Evolutionary conservation across 2,888 invertebrate genomes (phyloP).

Genomic region (Lithophane ornitopus): DNA sequence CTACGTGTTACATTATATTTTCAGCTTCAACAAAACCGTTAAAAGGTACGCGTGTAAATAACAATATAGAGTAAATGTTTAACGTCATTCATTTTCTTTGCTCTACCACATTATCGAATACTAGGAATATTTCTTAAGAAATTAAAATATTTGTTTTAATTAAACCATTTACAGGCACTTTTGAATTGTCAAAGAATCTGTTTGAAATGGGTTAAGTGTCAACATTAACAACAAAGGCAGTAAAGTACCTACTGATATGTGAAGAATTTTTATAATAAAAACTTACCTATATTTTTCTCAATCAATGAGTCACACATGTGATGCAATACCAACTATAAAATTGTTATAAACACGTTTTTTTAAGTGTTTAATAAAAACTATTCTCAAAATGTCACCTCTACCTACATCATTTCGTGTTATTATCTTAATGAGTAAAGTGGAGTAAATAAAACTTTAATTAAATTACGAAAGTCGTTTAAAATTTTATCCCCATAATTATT

Average conservation of each 20-base stretch:
- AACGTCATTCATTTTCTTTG: background rate
- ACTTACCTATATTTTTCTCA: slow-evolving; percentile 38
- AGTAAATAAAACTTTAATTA: slow-evolving; percentile 8
- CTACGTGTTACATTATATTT: background rate
- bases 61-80: background rate
- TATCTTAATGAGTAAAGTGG: slow-evolving; percentile 1
- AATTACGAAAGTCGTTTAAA: background rate
- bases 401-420: slow-evolving; percentile 7
- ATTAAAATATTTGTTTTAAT: background rate
- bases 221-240: background rate
- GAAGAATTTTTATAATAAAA: slow-evolving; percentile 58
- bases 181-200: background rate
- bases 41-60: no score
- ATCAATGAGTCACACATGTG: slow-evolving; percentile 27
- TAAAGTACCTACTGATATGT: background rate
- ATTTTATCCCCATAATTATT: background rate
- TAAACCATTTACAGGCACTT: no score
- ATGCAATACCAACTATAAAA: slow-evolving; percentile 37
- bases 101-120: background rate
- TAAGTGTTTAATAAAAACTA: slow-evolving; percentile 7
- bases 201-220: background rate
- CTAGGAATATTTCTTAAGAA: background rate
- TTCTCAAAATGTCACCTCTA: slow-evolving; percentile 3
- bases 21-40: background rate
- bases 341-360: background rate